Conservation (phyloP, 2,113 vertebrate genomes). For the Psephotus haematonotus region DNA sequence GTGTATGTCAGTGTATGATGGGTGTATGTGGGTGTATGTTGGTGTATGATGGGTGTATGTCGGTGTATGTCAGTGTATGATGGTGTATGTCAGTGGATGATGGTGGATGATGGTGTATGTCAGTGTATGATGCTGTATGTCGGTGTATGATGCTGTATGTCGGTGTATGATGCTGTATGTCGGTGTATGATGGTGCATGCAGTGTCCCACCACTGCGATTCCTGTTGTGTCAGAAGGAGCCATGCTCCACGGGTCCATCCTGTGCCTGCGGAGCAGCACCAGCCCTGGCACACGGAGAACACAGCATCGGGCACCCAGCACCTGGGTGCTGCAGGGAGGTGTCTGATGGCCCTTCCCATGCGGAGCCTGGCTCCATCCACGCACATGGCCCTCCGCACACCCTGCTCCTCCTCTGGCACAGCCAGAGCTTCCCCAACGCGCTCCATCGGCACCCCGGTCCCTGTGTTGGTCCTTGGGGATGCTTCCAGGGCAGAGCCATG, state of each 20-base stretch:
- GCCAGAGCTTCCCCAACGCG: not conserved
- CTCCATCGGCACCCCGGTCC: fast-evolving
- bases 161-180: not conserved
- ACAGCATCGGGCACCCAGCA: fast-evolving
- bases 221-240: not conserved
- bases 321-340: not conserved
- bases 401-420: not conserved
- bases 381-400: fast-evolving
- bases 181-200: not conserved
- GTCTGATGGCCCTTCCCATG: fast-evolving
- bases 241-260: not conserved
- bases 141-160: too few relatives aligned
- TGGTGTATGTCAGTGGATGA: too few relatives aligned
- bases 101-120: too few relatives aligned
- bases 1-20: not conserved
- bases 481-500: not conserved
- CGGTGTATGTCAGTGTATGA: too few relatives aligned
- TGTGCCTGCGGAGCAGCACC: not conserved
- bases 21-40: too few relatives aligned
- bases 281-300: not conserved
- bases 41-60: too few relatives aligned
- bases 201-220: not conserved
- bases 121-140: too few relatives aligned
- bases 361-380: fast-evolving
- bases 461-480: fast-evolving